Base-by-base conservation (phyloP, 2,797 vertebrate species). In the Halcyon smyrnensis region DNA sequence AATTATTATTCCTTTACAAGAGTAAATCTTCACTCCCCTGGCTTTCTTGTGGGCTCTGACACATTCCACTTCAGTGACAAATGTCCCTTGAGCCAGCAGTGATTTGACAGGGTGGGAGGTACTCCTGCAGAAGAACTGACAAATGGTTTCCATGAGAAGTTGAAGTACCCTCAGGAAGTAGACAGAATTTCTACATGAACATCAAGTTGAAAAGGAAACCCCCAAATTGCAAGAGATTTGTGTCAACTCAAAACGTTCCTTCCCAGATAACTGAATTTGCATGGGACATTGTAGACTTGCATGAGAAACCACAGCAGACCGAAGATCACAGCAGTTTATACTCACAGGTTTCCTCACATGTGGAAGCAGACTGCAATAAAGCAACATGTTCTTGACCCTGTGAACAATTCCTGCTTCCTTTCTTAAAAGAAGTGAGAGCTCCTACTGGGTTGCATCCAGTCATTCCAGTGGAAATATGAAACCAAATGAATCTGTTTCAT, bases 21-120 rank as follows among this genome's bases (percentile, higher is more conserved):
- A 95, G 90, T 79, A 85, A 81, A 75, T 86, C 62, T 85, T 96
- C 68, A 82, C 30, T 82, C 54, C 75, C 9, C 82, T 89, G 87
- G 77, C 87, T 93, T 96, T 97, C 79, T 90, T 87, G 76, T 67
- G 86, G 80, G 73, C 37, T 90, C 81, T 53, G 90, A 95, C 81
- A 95, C 94, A 96, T 97, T 97, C 95, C 93, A 94, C 59, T 80
- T 84, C 57, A 74, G 89, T 97, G 97, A 97, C 23, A 71, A 83
- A 93, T 0, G 8, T 89, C 60, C 65, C 91, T 68, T 70, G 93
- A 73, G 85, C 76, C 63, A 67, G 86, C 63, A 79, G 65, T 91
- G 65, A 76, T 75, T 75, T 81, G 74, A 67, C 46, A 65, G 82
- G 71, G 56, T 76, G 53, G 91, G 75, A 95, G 59, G 57, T 74